Percentiles rank a stretch among this genome's conserved stretches.
These are phyloP conservation scores for Ormyrus pomaceus DNA, from an alignment of 2,888 invertebrate genomes.

Conservation along the genomic window DNA sequence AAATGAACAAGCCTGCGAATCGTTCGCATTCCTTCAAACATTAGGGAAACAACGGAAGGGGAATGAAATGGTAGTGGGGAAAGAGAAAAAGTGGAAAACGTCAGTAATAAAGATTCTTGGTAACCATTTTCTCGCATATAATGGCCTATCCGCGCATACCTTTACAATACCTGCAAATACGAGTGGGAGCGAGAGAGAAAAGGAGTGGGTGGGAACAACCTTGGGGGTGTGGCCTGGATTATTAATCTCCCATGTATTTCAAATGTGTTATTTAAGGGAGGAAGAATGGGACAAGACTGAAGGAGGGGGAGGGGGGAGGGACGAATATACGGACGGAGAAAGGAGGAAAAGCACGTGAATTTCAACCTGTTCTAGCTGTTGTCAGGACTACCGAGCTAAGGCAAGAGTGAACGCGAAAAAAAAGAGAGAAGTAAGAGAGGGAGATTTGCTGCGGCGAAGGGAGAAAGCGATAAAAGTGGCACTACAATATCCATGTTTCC, in stretches of 20 bases:
- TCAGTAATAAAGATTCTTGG: constrained; percentile 28
- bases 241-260: constrained; percentile 58
- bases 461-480: constrained; percentile 10
- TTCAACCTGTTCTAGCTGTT: constrained; percentile 3
- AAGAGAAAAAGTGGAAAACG: not conserved
- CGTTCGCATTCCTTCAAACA: no score
- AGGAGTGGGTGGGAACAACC: not conserved
- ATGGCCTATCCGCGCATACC: constrained; percentile 20
- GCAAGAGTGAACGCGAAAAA: not conserved
- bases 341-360: constrained; percentile 31
- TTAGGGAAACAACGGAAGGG: not conserved
- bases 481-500: constrained; percentile 26
- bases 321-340: no score
- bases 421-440: not conserved
- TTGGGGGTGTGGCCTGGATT: constrained; percentile 35
- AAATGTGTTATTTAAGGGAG: constrained; percentile 59
- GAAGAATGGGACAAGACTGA: constrained; percentile 38
- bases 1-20: no score
- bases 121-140: constrained; percentile 27
- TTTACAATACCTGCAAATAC: constrained; percentile 4
- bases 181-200: not conserved
- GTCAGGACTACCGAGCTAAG: not conserved
- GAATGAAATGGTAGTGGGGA: not conserved
- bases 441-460: no score
- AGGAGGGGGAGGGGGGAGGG: no score